phyloP scores from a whole-genome alignment of 2,888 invertebrate genomes.

The Ormia ochracea region DNA sequence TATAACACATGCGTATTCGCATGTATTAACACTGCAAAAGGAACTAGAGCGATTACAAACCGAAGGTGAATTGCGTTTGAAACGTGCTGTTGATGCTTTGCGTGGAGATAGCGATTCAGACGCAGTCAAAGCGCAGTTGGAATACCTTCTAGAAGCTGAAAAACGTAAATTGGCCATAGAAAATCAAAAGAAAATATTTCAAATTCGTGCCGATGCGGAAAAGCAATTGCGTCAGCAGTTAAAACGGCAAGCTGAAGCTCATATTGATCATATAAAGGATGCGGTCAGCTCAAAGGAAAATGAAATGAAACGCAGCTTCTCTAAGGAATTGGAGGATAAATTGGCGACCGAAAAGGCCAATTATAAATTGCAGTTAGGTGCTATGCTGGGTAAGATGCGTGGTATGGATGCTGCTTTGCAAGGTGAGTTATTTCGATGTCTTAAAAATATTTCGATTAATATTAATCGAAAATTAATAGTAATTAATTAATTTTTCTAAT shows the following conservation, averaged over 20 bases:
- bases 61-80: slow-evolving; percentile 80
- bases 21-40: slow-evolving; percentile 86
- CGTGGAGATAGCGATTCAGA: slow-evolving; percentile 79
- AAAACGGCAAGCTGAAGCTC: slow-evolving; percentile 90
- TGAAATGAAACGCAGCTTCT: slow-evolving; percentile 78
- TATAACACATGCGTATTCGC: slow-evolving; percentile 86
- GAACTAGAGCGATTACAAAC: slow-evolving; percentile 85
- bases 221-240: slow-evolving; percentile 86
- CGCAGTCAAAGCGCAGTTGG: slow-evolving; percentile 79
- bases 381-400: slow-evolving; percentile 84
- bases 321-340: slow-evolving; percentile 82
- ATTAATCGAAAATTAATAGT: too few relatives aligned
- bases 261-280: slow-evolving; percentile 87
- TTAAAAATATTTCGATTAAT: neutral
- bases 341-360: slow-evolving; percentile 82
- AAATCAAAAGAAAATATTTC: slow-evolving; percentile 83
- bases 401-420: slow-evolving; percentile 87
- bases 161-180: slow-evolving; percentile 82
- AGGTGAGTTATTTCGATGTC: slow-evolving; percentile 78
- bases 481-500: slow-evolving; percentile 54
- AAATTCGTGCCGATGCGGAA: slow-evolving; percentile 83
- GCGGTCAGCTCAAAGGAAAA: slow-evolving; percentile 80
- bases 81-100: slow-evolving; percentile 81
- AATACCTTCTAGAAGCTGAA: slow-evolving; percentile 84
- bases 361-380: slow-evolving; percentile 84